Conservation (phyloP, 1,140 invertebrate species). For the Tetramorium parvispinum region DNA sequence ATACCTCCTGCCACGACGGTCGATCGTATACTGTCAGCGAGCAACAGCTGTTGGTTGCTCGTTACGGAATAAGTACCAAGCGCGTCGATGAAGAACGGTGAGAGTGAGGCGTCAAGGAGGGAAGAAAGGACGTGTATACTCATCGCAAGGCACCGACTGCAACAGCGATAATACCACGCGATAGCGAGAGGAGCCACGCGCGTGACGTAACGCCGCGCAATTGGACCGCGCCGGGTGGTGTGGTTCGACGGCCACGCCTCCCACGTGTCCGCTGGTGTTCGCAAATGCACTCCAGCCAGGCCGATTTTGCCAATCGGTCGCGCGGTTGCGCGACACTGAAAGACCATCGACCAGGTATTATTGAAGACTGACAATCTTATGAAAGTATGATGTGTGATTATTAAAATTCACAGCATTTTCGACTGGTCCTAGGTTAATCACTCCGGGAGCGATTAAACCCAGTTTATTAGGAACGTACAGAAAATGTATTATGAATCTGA, state of each 20-base stretch:
- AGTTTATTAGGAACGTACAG: too few relatives aligned
- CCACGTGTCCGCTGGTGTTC: not conserved
- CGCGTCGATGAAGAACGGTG: not conserved
- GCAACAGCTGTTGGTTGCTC: constrained; percentile 53
- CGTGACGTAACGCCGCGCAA: constrained; percentile 8
- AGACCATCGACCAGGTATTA: too few relatives aligned
- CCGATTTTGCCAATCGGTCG: not conserved
- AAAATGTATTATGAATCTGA: too few relatives aligned
- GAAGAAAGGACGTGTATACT: not conserved
- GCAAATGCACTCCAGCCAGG: not conserved
- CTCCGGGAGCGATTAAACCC: too few relatives aligned
- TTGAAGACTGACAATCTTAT: too few relatives aligned
- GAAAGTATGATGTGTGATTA: too few relatives aligned
- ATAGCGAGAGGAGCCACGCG: too few relatives aligned
- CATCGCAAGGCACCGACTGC: not conserved
- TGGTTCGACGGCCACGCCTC: constrained; percentile 14
- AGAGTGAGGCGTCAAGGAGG: not conserved
- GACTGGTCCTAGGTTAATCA: too few relatives aligned
- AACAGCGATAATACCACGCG: not conserved
- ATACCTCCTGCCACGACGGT: not conserved
- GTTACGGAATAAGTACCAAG: not conserved
- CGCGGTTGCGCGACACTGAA: too few relatives aligned
- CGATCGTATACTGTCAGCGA: not conserved
- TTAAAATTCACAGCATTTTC: too few relatives aligned
- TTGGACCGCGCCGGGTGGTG: constrained; percentile 23